Conservation (phyloP, 2,797 vertebrate species). For the Octomys mimax region DNA sequence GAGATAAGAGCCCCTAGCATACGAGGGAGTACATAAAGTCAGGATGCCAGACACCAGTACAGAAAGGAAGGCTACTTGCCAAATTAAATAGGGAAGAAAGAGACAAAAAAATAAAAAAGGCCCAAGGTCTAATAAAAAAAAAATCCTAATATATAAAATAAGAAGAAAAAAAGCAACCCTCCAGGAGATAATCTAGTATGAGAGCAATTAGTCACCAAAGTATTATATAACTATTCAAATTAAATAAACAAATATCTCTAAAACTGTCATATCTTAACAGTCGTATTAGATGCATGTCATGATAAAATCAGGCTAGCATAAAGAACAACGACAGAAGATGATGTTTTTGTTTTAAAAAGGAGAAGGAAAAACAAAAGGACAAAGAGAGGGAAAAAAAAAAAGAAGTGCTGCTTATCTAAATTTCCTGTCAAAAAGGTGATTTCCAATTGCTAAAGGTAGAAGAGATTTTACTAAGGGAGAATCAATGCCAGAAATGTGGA, state of each 20-base stretch:
- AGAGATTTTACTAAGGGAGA: neutral
- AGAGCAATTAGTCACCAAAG: neutral
- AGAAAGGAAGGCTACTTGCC: neutral
- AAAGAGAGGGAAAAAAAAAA: neutral
- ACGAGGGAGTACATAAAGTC: neutral
- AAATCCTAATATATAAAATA: neutral
- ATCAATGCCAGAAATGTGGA: neutral
- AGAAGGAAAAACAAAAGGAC: neutral
- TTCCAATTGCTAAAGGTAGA: neutral
- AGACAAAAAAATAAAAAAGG: no score
- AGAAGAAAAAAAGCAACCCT: no score
- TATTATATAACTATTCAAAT: neutral
- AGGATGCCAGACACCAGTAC: neutral
- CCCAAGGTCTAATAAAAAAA: no score
- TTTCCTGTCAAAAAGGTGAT: neutral
- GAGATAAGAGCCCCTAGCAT: neutral
- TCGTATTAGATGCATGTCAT: neutral
- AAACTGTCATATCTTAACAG: neutral
- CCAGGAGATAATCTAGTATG: neutral
- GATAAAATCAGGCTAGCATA: neutral
- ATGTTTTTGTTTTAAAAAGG: neutral
- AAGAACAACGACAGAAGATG: neutral
- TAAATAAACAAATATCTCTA: neutral
- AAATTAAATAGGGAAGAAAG: neutral
- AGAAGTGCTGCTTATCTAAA: neutral